phyloP scores from a whole-genome alignment of 2,797 vertebrate species.

The Tauraco hartlaubi region DNA sequence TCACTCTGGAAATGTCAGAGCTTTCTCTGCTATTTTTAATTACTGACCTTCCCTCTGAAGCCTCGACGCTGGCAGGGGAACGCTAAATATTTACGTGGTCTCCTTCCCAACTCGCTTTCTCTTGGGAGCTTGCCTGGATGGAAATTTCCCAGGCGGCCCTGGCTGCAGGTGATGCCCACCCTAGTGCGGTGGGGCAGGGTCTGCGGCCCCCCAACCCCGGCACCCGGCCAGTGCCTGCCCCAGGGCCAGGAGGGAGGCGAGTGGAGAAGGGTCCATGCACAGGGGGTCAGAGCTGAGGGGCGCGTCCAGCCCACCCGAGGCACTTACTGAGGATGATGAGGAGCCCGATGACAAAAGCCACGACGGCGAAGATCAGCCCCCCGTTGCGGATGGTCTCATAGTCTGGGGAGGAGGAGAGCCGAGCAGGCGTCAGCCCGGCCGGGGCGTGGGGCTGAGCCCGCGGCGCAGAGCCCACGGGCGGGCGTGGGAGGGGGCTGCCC shows the following conservation, averaged over 20 bases:
- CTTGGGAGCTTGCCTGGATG: constrained; percentile 9
- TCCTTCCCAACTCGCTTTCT: neutral
- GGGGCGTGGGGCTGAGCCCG: rapidly evolving
- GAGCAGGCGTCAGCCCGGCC: neutral
- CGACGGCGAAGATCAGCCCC: constrained; percentile 86
- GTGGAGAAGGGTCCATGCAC: rapidly evolving
- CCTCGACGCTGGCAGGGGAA: constrained; percentile 26
- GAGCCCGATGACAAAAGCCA: constrained; percentile 86
- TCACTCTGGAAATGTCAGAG: constrained; percentile 27
- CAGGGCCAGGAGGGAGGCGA: rapidly evolving
- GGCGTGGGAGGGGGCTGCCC: neutral
- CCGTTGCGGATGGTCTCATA: constrained; percentile 85
- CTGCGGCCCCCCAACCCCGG: neutral
- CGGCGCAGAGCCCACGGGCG: rapidly evolving
- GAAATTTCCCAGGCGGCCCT: neutral
- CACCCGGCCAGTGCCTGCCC: rapidly evolving
- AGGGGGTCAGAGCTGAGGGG: neutral
- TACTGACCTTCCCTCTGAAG: constrained; percentile 51
- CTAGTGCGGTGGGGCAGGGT: neutral
- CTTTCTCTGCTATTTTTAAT: constrained; percentile 71
- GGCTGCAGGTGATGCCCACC: neutral
- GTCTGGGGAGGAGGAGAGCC: constrained; percentile 71
- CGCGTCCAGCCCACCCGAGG: rapidly evolving
- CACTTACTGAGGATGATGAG: constrained; percentile 87
- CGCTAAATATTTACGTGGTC: constrained; percentile 23